Percentiles rank a stretch among this genome's conserved stretches.
These are phyloP conservation scores for Dione juno DNA, from an alignment of 2,888 invertebrate species.

Conservation along the genomic window DNA sequence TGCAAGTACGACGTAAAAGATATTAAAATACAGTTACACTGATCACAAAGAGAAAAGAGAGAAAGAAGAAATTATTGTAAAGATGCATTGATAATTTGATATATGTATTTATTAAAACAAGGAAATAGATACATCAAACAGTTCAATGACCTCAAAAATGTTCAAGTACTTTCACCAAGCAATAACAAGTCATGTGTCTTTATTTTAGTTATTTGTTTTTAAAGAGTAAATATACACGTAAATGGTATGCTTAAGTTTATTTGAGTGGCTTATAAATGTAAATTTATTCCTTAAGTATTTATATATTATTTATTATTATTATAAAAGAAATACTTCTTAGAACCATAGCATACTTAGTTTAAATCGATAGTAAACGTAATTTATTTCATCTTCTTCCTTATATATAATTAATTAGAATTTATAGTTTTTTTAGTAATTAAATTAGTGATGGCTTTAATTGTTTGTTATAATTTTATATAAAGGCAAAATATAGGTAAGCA, in stretches of 20 bases:
- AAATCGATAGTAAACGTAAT: not conserved
- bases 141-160: constrained; percentile 51
- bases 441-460: not conserved
- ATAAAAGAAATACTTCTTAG: not conserved
- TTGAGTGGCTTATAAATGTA: constrained; percentile 1
- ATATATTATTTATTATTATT: not conserved
- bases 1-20: constrained; percentile 12
- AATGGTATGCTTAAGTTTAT: constrained; percentile 35
- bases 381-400: not conserved
- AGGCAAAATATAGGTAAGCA: not conserved
- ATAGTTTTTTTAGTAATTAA: not conserved
- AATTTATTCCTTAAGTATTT: not conserved
- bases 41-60: not conserved
- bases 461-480: not conserved
- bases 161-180: constrained; percentile 60
- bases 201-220: constrained; percentile 35
- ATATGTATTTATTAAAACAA: constrained; percentile 9
- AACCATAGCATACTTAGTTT: not conserved
- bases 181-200: constrained; percentile 53
- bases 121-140: constrained; percentile 23
- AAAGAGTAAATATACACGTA: constrained; percentile 42
- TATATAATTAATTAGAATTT: not conserved
- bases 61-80: not conserved
- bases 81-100: not conserved
- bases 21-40: constrained; percentile 29